Conservation (phyloP, 2,113 vertebrate species). For the Hippocampus zosterae region DNA sequence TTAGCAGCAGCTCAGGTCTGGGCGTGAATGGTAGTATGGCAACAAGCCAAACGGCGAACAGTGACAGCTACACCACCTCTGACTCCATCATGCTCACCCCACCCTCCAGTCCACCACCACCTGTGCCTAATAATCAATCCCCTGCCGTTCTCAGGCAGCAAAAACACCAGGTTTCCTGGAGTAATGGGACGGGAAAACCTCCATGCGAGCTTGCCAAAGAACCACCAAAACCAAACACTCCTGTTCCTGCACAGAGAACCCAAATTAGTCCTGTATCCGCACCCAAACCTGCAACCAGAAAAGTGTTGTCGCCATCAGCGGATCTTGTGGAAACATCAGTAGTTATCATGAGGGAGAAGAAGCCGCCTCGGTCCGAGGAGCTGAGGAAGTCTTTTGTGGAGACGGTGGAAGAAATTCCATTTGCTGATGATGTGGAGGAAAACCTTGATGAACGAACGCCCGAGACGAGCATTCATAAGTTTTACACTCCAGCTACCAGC, state of each 20-base stretch:
- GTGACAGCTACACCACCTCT: conserved; percentile 85
- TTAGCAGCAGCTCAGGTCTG: conserved; percentile 87
- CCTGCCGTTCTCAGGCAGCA: conserved; percentile 80
- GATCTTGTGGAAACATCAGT: conserved; percentile 10
- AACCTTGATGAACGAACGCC: conserved; percentile 83
- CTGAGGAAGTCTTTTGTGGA: conserved; percentile 89
- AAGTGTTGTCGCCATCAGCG: conserved; percentile 21
- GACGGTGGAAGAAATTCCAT: conserved; percentile 93
- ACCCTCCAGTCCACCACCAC: conserved; percentile 90
- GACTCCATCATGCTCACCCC: conserved; percentile 94
- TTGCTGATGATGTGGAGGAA: conserved; percentile 94
- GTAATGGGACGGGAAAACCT: conserved; percentile 57
- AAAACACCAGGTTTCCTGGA: conserved; percentile 73
- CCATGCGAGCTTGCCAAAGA: conserved; percentile 39
- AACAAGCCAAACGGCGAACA: conserved; percentile 79
- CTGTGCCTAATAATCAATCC: conserved; percentile 86
- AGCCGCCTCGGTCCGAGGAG: conserved; percentile 64
- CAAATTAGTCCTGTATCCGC: conserved; percentile 48
- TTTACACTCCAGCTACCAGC: conserved; percentile 83
- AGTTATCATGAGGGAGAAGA: conserved; percentile 69
- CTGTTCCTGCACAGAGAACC: conserved; percentile 47
- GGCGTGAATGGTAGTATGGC: conserved; percentile 85
- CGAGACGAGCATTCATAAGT: conserved; percentile 77
- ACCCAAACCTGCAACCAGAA: conserved; percentile 54
- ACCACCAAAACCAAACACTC: conserved; percentile 40